Evolutionary conservation across 2,888 invertebrate species (phyloP).

Genomic region (Ectemnius cavifrons): DNA sequence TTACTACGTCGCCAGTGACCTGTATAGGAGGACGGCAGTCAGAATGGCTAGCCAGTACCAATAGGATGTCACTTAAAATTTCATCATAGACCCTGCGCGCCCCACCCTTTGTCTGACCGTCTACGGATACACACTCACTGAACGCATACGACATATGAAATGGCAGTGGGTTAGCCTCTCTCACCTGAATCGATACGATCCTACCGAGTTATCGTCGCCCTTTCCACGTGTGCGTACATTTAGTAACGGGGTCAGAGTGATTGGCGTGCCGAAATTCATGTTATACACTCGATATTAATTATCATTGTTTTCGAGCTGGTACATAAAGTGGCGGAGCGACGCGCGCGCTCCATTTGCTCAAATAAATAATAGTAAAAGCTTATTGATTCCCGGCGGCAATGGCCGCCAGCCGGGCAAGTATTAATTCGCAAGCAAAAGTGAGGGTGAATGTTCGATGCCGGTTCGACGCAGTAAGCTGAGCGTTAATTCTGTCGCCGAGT

Average conservation of each 20-base stretch:
- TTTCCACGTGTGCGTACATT: slow-evolving; percentile 24
- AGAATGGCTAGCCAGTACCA: slow-evolving; percentile 12
- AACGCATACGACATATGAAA: slow-evolving; percentile 19
- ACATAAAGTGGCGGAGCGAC: slow-evolving; percentile 20
- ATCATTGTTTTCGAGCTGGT: slow-evolving; percentile 18
- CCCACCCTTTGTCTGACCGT: slow-evolving; percentile 6
- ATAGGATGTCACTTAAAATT: slow-evolving; percentile 25
- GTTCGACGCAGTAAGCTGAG: too few relatives aligned
- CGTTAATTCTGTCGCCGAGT: too few relatives aligned
- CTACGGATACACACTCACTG: neutral
- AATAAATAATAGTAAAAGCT: slow-evolving; percentile 57
- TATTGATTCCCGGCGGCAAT: slow-evolving; percentile 42
- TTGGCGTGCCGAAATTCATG: too few relatives aligned
- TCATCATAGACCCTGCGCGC: slow-evolving; percentile 18
- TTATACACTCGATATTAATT: slow-evolving; percentile 38
- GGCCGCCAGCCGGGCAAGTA: too few relatives aligned
- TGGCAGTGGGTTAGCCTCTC: slow-evolving; percentile 12
- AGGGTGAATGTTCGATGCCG: too few relatives aligned
- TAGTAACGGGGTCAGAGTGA: slow-evolving; percentile 13
- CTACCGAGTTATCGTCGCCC: too few relatives aligned
- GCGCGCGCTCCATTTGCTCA: slow-evolving; percentile 38
- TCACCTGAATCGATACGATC: too few relatives aligned
- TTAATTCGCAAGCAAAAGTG: too few relatives aligned
- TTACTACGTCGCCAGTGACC: slow-evolving; percentile 3
- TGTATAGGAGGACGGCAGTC: slow-evolving; percentile 9